These are phyloP conservation scores for Sebastolobus alascanus DNA, from an alignment of 2,797 vertebrate genomes.

Conservation along the genomic window DNA sequence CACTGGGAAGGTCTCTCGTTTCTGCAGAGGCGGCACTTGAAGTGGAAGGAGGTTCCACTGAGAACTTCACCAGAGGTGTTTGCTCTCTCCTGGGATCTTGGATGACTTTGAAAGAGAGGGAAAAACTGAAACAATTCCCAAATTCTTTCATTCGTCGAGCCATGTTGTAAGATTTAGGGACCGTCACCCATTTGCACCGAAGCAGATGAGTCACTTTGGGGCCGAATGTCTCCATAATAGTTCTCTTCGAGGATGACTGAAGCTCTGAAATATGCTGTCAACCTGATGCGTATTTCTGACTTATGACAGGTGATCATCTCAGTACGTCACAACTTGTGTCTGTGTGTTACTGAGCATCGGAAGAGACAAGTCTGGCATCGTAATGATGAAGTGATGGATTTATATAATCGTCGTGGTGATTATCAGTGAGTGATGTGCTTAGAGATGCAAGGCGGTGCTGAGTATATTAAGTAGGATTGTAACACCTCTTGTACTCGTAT, in stretches of 20 bases:
- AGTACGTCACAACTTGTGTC: conserved; percentile 84
- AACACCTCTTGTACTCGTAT: conserved; percentile 70
- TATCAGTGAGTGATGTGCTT: conserved; percentile 64
- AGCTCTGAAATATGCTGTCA: conserved; percentile 29
- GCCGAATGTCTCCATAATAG: conserved; percentile 53
- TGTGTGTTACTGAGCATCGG: conserved; percentile 77
- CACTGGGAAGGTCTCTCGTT: conserved; percentile 45
- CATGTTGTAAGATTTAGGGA: conserved; percentile 45
- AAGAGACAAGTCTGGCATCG: conserved; percentile 1
- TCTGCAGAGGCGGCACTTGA: conserved; percentile 25
- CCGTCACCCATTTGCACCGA: conserved; percentile 39
- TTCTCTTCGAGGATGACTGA: conserved; percentile 38
- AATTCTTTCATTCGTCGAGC: conserved; percentile 61
- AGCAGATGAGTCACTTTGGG: conserved; percentile 49
- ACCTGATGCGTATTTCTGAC: conserved; percentile 20
- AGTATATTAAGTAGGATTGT: conserved; percentile 72
- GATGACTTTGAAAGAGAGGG: conserved; percentile 44
- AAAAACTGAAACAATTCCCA: conserved; percentile 36
- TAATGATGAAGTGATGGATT: conserved; percentile 25
- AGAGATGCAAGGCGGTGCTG: conserved; percentile 51
- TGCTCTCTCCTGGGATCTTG: conserved; percentile 53
- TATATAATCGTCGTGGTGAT: conserved; percentile 58
- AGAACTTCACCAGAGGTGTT: conserved; percentile 46
- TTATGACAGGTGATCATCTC: conserved; percentile 47
- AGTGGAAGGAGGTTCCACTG: conserved; percentile 6